Evolutionary conservation across 2,888 invertebrate species (phyloP).

Genomic region (Helicoverpa assulta): DNA sequence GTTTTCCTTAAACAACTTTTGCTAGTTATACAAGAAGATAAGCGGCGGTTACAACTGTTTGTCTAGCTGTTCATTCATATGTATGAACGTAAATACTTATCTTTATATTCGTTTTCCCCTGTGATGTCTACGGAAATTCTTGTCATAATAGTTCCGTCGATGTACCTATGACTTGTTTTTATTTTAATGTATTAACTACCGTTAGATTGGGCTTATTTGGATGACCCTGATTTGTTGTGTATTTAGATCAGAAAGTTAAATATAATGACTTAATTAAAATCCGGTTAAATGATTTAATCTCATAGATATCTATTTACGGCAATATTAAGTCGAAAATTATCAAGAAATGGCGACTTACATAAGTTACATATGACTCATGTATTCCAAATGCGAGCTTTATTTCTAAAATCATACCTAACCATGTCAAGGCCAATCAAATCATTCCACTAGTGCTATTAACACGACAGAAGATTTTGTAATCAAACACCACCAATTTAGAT

Average conservation of each 20-base stretch:
- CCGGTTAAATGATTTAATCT: not conserved
- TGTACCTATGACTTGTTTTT: not conserved
- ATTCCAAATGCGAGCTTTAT: not conserved
- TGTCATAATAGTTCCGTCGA: slow-evolving; percentile 21
- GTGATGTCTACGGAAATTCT: slow-evolving; percentile 50
- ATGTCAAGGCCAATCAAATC: slow-evolving; percentile 64
- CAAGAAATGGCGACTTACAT: not conserved
- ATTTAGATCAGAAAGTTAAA: not conserved
- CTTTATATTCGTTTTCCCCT: slow-evolving; percentile 52
- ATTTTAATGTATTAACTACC: not conserved
- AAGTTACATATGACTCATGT: not conserved
- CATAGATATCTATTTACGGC: not conserved
- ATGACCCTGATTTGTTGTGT: not conserved
- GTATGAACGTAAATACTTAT: slow-evolving; percentile 56
- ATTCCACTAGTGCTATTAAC: slow-evolving; percentile 34
- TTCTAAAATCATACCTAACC: slow-evolving; percentile 24
- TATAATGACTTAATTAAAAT: not conserved
- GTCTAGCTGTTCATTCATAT: slow-evolving; percentile 56
- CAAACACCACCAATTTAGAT: slow-evolving; percentile 40
- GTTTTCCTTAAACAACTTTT: slow-evolving; percentile 42
- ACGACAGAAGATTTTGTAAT: slow-evolving; percentile 39
- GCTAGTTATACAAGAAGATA: slow-evolving; percentile 48
- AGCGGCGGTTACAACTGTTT: slow-evolving; percentile 51
- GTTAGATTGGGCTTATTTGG: not conserved
- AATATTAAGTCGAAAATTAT: not conserved